Evolutionary conservation across 2,113 vertebrate species (phyloP), one percentile per base, ranked within the genome.

Genomic region (Neogale vison): DNA sequence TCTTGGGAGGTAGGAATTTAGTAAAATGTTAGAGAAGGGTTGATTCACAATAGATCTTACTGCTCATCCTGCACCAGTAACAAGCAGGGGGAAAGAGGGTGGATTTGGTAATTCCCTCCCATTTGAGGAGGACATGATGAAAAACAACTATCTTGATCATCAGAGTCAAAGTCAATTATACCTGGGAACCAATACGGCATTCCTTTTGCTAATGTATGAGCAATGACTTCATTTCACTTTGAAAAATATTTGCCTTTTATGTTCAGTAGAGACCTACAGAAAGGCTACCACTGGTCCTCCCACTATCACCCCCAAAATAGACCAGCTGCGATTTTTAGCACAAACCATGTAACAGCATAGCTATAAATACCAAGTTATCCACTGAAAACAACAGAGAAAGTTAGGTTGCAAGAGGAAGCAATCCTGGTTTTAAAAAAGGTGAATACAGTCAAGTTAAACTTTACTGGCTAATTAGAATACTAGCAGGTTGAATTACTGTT

Each of bases 231-330:
- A 74, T 57, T 90, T 96, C 80, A 91, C 79, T 83, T 95, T 93
- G 50, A 84, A 72, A 96, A 98, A 71, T 13, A 71, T 94, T 71
- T 95, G 10, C 47, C 55, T 88, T 97, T 86, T 86, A 39, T 81
- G 36, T 47, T 80, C 69, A 17, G 36, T 72, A 83, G 34, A 93
- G 65, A 95, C 13, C 29, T 34, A 7, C 29, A 86, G 10, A 86
- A 91, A 86, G 45, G 36, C 45, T 84, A 52, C 31, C 67, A 77
- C 83, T 89, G 29, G 39, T 21, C 79, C 31, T 76, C 81, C 74
- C 42, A 45, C 23, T 31, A 45, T 31, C 17, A n/a, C 11, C 10
- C 24, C 34, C 31, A 50, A 71, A 96, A 82, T 9, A 57, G 57
- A 84, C 18, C 8, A 24, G 59, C 84, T 84, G 13, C 76, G 71